Conservation (phyloP, 1,140 invertebrate species). For the Diabrotica virgifera region DNA sequence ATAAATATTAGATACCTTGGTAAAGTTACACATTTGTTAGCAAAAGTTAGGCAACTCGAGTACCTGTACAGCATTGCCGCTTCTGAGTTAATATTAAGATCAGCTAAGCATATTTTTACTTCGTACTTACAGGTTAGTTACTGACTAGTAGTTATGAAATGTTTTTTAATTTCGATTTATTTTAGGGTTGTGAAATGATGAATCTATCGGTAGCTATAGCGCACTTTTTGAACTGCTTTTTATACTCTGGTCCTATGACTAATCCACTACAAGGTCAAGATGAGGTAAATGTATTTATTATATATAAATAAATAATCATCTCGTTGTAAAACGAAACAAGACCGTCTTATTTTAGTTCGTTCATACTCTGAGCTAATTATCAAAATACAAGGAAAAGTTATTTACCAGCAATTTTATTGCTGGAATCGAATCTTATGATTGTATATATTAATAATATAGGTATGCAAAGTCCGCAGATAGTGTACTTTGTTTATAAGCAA, state of each 20-base stretch:
- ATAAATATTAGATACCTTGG: conserved; percentile 97
- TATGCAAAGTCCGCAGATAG: too few species aligned
- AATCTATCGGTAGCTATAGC: conserved; percentile 83
- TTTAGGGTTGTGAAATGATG: conserved; percentile 79
- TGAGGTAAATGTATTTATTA: conserved; percentile 55
- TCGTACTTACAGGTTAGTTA: conserved; percentile 76
- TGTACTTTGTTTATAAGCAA: too few species aligned
- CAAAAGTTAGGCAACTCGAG: conserved; percentile 74
- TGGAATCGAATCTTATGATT: too few species aligned
- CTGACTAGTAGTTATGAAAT: neutral
- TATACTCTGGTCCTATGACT: conserved; percentile 68
- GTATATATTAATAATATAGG: too few species aligned
- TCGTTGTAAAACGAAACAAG: too few species aligned
- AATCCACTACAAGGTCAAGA: conserved; percentile 64
- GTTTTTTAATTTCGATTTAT: conserved; percentile 14
- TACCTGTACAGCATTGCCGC: conserved; percentile 88
- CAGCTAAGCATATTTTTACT: conserved; percentile 92
- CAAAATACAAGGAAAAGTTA: too few species aligned
- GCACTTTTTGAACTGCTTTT: conserved; percentile 93
- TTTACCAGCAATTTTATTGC: too few species aligned
- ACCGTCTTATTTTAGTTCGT: too few species aligned
- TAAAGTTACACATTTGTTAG: conserved; percentile 75
- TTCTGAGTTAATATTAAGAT: conserved; percentile 80
- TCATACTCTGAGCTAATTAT: too few species aligned
- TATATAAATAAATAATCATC: too few species aligned